phyloP scores from a whole-genome alignment of 23 tunicate genomes.

The Trididemnum clinides region DNA sequence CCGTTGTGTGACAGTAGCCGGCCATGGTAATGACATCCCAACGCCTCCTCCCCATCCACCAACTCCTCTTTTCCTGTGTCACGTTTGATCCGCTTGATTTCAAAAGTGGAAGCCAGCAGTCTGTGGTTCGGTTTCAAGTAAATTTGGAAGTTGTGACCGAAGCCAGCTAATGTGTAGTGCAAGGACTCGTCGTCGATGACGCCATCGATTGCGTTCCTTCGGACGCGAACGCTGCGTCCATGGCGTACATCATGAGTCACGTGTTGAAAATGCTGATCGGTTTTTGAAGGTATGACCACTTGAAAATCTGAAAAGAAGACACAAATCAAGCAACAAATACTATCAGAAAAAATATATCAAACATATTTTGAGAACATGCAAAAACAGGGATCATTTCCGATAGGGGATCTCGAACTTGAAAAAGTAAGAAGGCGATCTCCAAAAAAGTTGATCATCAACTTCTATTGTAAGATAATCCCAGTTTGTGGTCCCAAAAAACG shows the following conservation, averaged over 20 bases:
- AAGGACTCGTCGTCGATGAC: constrained; percentile 23
- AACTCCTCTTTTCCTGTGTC: constrained; percentile 51
- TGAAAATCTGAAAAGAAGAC: constrained; percentile 41
- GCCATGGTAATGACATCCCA: constrained; percentile 81
- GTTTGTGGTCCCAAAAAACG: no score
- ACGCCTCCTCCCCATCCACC: constrained; percentile 28
- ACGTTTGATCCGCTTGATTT: constrained; percentile 43
- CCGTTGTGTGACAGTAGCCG: constrained; percentile 66
- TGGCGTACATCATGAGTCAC: constrained; percentile 54
- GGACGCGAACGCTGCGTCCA: constrained; percentile 21
- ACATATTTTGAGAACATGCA: no score
- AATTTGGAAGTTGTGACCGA: constrained; percentile 40
- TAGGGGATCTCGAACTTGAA: no score
- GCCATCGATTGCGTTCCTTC: constrained; percentile 37
- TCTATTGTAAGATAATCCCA: no score
- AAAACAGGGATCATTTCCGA: no score
- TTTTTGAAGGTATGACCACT: constrained; percentile 43
- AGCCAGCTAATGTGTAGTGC: constrained; percentile 41
- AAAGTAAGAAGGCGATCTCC: no score
- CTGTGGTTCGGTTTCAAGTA: constrained; percentile 49
- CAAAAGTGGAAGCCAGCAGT: constrained; percentile 46
- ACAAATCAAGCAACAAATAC: no score
- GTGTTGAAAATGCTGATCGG: constrained; percentile 31
- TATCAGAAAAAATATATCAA: no score
- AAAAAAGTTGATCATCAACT: no score